Percentiles rank a stretch among this genome's conserved stretches.
Evolutionary conservation across 2,888 invertebrate species (phyloP).

Genomic region (Oegoconia quadripuncta): DNA sequence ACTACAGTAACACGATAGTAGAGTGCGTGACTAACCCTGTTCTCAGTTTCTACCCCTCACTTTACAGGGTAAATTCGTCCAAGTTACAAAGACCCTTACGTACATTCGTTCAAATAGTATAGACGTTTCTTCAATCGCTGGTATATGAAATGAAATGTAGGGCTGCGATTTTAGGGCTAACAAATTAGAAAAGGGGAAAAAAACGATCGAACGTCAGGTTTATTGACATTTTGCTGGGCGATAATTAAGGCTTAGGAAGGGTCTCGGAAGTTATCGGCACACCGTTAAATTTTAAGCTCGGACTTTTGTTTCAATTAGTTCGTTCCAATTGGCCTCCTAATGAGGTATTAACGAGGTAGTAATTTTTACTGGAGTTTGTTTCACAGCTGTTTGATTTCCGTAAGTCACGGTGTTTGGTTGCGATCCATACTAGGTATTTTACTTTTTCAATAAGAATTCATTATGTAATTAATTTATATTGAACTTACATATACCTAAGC

Average conservation of each 20-base stretch:
- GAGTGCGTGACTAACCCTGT: constrained; percentile 56
- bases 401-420: neutral
- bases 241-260: constrained; percentile 71
- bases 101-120: neutral
- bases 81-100: constrained; percentile 33
- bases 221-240: constrained; percentile 72
- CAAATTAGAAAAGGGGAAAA: constrained; percentile 72
- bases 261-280: constrained; percentile 53
- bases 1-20: constrained; percentile 42
- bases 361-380: constrained; percentile 31
- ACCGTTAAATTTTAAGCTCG: constrained; percentile 58
- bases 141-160: too few species aligned
- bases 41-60: constrained; percentile 63
- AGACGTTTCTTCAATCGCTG: too few species aligned
- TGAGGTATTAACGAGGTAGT: constrained; percentile 30
- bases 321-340: constrained; percentile 35
- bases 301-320: constrained; percentile 57
- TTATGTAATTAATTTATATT: too few species aligned
- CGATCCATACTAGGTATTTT: too few species aligned
- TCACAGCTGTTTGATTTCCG: constrained; percentile 25
- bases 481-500: too few species aligned
- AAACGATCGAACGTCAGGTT: constrained; percentile 65
- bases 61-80: constrained; percentile 50
- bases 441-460: too few species aligned
- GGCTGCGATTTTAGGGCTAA: constrained; percentile 70